Conservation (phyloP, 2,797 vertebrate species). For the Vireo griseus region DNA sequence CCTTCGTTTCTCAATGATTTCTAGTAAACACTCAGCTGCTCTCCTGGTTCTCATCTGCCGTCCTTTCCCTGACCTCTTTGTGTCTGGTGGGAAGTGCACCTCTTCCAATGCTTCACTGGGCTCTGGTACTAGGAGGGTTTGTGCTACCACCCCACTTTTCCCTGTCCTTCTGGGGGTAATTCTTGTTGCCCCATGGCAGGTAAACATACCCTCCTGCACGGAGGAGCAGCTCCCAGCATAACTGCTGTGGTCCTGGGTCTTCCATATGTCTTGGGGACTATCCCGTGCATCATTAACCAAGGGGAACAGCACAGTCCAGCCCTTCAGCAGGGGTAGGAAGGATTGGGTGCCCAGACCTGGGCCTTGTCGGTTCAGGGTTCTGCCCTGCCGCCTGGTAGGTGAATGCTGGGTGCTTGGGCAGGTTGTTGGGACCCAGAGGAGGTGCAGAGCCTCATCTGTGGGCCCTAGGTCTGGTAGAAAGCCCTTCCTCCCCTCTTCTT, state of each 20-base stretch:
- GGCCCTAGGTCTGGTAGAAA: background rate
- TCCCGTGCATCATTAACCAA: fast-evolving
- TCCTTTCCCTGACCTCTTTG: background rate
- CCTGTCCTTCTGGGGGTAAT: background rate
- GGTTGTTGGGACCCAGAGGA: too few relatives aligned
- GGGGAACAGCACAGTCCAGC: background rate
- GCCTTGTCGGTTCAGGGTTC: background rate
- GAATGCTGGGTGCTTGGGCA: too few relatives aligned
- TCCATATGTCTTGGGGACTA: background rate
- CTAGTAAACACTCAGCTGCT: background rate
- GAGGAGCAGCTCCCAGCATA: background rate
- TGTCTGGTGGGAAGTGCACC: background rate
- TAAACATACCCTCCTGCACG: background rate
- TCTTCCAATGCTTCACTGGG: background rate
- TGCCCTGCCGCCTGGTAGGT: fast-evolving
- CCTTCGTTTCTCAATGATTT: constrained; percentile 7
- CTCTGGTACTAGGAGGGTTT: background rate
- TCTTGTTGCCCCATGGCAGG: background rate
- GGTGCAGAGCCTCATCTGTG: background rate
- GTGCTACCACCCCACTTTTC: background rate
- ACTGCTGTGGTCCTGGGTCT: background rate
- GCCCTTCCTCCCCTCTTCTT: background rate
- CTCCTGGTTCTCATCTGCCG: background rate
- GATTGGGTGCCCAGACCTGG: background rate
- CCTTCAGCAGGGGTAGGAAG: background rate